phyloP scores from a whole-genome alignment of 2,113 vertebrate genomes.

The Cynoglossus semilaevis region DNA sequence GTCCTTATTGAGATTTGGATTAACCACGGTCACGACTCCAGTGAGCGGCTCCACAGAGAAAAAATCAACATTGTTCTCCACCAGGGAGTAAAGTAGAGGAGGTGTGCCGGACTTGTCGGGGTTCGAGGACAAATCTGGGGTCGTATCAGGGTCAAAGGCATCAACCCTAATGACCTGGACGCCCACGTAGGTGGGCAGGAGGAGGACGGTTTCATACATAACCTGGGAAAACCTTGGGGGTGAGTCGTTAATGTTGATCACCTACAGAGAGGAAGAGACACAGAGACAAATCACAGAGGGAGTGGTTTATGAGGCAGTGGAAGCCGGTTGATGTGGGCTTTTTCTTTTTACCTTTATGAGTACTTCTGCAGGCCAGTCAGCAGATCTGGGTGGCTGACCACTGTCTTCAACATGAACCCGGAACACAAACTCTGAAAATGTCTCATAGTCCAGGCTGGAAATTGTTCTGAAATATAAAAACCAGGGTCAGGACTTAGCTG shows the following conservation, averaged over 20 bases:
- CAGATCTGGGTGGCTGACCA: slow-evolving; percentile 85
- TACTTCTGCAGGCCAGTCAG: slow-evolving; percentile 88
- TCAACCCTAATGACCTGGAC: slow-evolving; percentile 88
- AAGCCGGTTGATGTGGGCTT: slow-evolving; percentile 12
- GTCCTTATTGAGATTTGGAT: slow-evolving; percentile 85
- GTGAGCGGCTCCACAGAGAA: slow-evolving; percentile 85
- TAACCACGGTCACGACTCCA: slow-evolving; percentile 86
- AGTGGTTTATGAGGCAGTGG: background rate
- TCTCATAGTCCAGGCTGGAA: slow-evolving; percentile 89
- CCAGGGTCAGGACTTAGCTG: too few species aligned
- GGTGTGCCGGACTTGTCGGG: slow-evolving; percentile 79
- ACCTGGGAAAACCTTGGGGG: slow-evolving; percentile 90
- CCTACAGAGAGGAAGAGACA: slow-evolving; percentile 42
- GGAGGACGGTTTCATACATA: slow-evolving; percentile 85
- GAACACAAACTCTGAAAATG: slow-evolving; percentile 86
- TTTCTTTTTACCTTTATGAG: slow-evolving; percentile 74
- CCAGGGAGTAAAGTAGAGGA: slow-evolving; percentile 83
- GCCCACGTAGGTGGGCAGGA: slow-evolving; percentile 88
- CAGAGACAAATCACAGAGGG: background rate
- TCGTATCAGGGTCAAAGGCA: slow-evolving; percentile 88
- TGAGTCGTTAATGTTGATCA: slow-evolving; percentile 93
- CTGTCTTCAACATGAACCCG: slow-evolving; percentile 91
- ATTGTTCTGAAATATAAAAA: slow-evolving; percentile 76
- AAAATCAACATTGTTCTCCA: slow-evolving; percentile 81
- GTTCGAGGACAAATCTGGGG: slow-evolving; percentile 79